Percentiles rank a stretch among this genome's conserved stretches.
phyloP scores from a whole-genome alignment of 2,113 vertebrate genomes.

The Panthera uncia region DNA sequence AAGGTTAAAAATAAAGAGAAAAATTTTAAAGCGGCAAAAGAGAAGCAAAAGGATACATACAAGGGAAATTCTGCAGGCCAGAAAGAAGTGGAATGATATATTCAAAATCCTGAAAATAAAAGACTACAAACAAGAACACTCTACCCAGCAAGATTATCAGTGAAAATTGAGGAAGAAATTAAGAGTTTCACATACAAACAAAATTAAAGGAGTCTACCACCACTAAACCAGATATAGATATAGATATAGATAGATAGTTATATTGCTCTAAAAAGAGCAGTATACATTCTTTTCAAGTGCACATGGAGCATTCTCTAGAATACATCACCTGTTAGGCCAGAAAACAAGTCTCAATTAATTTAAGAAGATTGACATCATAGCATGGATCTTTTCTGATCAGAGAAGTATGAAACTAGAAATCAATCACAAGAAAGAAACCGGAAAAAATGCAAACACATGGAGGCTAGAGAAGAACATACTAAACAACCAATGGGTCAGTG shows the following conservation, averaged over 20 bases:
- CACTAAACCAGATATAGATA: neutral
- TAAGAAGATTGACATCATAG: neutral
- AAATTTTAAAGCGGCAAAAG: neutral
- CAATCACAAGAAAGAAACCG: neutral
- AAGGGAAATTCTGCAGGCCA: neutral
- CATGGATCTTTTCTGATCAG: neutral
- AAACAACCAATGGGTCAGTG: neutral
- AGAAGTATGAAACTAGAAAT: neutral
- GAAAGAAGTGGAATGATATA: neutral
- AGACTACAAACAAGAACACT: neutral
- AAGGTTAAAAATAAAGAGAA: neutral
- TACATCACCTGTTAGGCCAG: neutral
- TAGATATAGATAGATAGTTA: too few relatives aligned
- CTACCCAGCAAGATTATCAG: neutral
- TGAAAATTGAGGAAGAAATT: neutral
- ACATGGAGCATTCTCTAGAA: neutral
- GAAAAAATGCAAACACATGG: neutral
- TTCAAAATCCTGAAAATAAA: neutral
- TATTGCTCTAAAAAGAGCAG: neutral
- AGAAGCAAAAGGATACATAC: neutral
- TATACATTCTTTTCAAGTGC: neutral
- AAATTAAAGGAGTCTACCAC: neutral
- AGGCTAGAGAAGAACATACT: neutral
- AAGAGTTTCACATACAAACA: neutral
- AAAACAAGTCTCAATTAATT: neutral